Conservation (phyloP, 2,888 invertebrate species). For the Flexamia atlantica region DNA sequence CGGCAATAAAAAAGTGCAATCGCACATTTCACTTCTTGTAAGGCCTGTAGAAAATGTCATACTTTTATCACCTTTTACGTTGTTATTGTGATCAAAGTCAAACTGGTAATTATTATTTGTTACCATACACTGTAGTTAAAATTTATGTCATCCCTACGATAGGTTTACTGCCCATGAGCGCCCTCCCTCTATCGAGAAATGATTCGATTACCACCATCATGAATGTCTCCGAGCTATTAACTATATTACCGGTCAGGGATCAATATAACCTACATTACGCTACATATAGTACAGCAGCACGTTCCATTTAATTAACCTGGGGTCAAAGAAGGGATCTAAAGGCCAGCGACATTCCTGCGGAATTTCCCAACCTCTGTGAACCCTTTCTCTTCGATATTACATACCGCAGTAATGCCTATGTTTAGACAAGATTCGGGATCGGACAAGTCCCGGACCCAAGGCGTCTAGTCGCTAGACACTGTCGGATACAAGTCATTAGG, state of each 20-base stretch:
- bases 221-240: not conserved
- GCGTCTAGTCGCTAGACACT: not conserved
- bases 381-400: conserved; percentile 14
- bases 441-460: not conserved
- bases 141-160: no score
- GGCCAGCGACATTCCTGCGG: conserved; percentile 21
- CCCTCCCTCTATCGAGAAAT: not conserved
- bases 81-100: no score
- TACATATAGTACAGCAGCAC: not conserved
- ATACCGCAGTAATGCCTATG: conserved; percentile 8
- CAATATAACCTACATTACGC: conserved; percentile 10
- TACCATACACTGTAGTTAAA: no score
- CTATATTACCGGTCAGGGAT: not conserved
- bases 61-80: no score
- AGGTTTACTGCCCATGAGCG: not conserved
- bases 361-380: conserved; percentile 6
- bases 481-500: conserved; percentile 44
- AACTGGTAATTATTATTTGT: no score
- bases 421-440: not conserved
- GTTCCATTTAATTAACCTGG: conserved; percentile 45
- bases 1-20: no score
- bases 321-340: conserved; percentile 36
- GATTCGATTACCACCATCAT: conserved; percentile 8
- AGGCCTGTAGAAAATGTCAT: no score
- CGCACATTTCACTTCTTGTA: no score